These are phyloP conservation scores for Pterocles burchelli DNA, from an alignment of 2,113 vertebrate genomes.

Conservation along the genomic window DNA sequence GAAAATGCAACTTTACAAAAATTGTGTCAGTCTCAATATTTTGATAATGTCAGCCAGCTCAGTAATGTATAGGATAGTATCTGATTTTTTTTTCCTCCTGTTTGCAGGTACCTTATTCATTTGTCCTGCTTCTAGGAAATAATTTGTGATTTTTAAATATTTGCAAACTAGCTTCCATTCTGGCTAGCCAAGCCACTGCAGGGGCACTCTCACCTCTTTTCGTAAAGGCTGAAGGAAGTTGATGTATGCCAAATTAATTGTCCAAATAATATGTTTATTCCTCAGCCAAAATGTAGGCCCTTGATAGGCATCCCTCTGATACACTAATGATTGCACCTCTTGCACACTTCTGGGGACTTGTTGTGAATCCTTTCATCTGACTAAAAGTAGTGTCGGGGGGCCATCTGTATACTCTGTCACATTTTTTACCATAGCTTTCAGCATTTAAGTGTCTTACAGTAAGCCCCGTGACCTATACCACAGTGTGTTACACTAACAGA, in stretches of 20 bases:
- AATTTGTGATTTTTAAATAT: background rate
- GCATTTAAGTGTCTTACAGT: too few species aligned
- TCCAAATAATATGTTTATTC: background rate
- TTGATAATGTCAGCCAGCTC: background rate
- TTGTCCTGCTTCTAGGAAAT: background rate
- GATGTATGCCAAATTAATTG: background rate
- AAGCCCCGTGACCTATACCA: rapidly evolving
- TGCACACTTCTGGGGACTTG: background rate
- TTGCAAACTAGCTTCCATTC: background rate
- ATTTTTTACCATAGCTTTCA: background rate
- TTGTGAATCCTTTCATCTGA: background rate
- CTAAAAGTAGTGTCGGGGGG: background rate
- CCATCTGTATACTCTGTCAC: background rate
- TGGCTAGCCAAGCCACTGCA: background rate
- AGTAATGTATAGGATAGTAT: background rate
- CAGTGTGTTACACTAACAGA: background rate
- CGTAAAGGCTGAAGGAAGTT: background rate
- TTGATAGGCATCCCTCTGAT: background rate
- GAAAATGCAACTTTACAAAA: background rate
- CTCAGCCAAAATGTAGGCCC: background rate
- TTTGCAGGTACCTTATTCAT: background rate
- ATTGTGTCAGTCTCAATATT: background rate
- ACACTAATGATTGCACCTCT: background rate
- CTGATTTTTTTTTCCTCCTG: background rate
- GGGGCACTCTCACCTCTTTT: background rate